Evolutionary conservation across 2,113 vertebrate species (phyloP), one percentile per base, ranked within the genome.

Genomic region (Phocoena phocoena): DNA sequence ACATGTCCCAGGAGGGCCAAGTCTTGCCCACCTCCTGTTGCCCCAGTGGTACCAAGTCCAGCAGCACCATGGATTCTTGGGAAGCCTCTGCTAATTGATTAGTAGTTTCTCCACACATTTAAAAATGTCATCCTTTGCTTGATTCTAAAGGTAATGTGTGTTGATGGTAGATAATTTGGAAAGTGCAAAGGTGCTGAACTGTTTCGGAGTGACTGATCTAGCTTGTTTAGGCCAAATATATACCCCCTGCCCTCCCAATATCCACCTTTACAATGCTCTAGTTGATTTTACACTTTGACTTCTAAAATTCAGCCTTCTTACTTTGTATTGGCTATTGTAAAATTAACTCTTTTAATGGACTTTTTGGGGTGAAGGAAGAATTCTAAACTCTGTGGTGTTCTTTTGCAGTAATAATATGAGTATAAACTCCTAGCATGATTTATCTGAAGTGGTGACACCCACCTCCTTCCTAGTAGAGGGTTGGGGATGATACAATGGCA

Each of bases 241-340:
- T 6, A 11, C 21, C 41, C 7, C 1, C 2, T 21, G 11, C 23
- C 36, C 10, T 5, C 12, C 47, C 3, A 1, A 63, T 47, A 7
- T 25, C 23, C 38, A 23, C 44, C 41, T 15, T 23, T 31, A 9
- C 23, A 1, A 31, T 23, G 33, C n/a, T 88, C 53, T 87, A 10
- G 21, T 10, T 53, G 71, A 70, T 70, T 63, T 31, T 38, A 76
- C 20, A 41, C 26, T 38, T 85, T 31, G 33, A 55, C 74, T 80
- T 68, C 63, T n/a, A 60, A 33, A 73, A 53, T 73, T 80, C 1
- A 31, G 70, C n/a, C 62, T 88, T n/a, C 60, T 88, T 67, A 28
- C 17, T 93, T 65, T 60, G 55, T 62, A 44, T 31, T 60, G 28
- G 33, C 44, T 84, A 33, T 79, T 68, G 28, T 68, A 20, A 60